Evolutionary conservation across 1,140 invertebrate species (phyloP).

Genomic region (Drosophila biarmipes): DNA sequence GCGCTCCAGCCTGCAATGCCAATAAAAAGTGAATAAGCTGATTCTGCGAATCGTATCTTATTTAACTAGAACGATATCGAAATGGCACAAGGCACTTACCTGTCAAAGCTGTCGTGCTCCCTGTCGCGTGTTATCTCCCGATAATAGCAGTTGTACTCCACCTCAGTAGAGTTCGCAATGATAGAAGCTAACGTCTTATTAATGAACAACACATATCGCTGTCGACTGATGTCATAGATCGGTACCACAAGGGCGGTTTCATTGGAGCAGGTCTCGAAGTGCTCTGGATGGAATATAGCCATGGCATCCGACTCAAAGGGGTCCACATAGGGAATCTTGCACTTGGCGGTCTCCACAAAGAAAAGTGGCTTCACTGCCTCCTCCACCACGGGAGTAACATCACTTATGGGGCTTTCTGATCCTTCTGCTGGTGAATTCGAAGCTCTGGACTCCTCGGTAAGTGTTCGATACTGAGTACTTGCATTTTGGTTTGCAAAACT

Average conservation of each 20-base stretch:
- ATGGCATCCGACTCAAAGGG: conserved; percentile 50
- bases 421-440: too few relatives aligned
- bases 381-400: background rate
- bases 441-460: too few relatives aligned
- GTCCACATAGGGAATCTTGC: conserved; percentile 62
- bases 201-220: conserved; percentile 54
- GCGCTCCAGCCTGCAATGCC: conserved; percentile 9
- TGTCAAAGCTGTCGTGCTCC: conserved; percentile 46
- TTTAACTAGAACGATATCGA: background rate
- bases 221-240: conserved; percentile 40
- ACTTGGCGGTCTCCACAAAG: conserved; percentile 46
- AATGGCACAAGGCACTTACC: conserved; percentile 28
- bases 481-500: background rate
- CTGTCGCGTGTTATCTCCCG: conserved; percentile 49
- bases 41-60: background rate
- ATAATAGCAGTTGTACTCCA: conserved; percentile 67
- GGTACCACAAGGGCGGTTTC: conserved; percentile 54
- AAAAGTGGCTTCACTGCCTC: background rate
- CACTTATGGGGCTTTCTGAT: background rate
- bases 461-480: too few relatives aligned
- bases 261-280: conserved; percentile 56
- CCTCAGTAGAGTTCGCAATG: conserved; percentile 38
- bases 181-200: conserved; percentile 40
- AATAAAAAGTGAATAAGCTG: background rate
- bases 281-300: conserved; percentile 18